Evolutionary conservation across 2,797 vertebrate genomes (phyloP).

Genomic region (Rousettus madagascariensis): DNA sequence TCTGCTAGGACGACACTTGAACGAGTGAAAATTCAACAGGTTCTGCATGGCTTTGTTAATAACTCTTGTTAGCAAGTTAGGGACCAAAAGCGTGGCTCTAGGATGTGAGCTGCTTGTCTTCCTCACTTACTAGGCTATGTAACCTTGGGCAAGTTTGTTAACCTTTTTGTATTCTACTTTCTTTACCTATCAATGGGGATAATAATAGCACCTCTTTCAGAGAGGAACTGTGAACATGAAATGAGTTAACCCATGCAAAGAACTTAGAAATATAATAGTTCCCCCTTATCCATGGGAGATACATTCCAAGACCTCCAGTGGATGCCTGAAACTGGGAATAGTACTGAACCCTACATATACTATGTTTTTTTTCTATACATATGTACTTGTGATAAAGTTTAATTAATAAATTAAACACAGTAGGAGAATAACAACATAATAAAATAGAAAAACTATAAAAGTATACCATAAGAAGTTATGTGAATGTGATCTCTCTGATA

Average conservation of each 20-base stretch:
- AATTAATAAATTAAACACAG: neutral
- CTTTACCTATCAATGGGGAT: neutral
- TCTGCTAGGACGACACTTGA: neutral
- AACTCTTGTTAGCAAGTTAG: neutral
- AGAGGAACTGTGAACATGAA: neutral
- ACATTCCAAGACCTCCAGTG: neutral
- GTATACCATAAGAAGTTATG: neutral
- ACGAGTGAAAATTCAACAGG: neutral
- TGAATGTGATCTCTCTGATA: neutral
- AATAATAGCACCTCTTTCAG: neutral
- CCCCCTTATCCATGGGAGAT: neutral
- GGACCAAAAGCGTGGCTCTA: neutral
- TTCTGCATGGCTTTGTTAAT: neutral
- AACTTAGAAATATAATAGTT: neutral
- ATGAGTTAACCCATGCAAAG: neutral
- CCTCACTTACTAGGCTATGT: neutral
- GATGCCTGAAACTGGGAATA: neutral
- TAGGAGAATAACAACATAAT: neutral
- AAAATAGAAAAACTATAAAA: neutral
- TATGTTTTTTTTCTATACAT: neutral
- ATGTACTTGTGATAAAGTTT: neutral
- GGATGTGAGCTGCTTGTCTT: neutral
- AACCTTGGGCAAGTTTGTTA: neutral
- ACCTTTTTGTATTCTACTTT: neutral
- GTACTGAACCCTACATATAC: neutral